These are phyloP conservation scores for Prietella phreatophila DNA, from an alignment of 2,113 vertebrate species.

Conservation along the genomic window DNA sequence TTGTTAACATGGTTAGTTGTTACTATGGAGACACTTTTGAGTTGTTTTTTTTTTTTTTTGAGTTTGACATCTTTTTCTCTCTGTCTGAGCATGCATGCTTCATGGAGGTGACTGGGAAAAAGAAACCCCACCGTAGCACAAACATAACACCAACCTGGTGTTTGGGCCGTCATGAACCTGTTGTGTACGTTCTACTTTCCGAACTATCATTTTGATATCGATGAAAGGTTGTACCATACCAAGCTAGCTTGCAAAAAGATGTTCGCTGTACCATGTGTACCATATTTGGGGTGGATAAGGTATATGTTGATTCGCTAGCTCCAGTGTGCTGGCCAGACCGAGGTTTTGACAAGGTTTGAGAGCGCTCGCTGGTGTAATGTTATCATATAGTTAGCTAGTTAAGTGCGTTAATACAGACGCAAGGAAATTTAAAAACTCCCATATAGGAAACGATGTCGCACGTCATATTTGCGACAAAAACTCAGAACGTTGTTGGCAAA, in stretches of 20 bases:
- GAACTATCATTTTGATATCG: neutral
- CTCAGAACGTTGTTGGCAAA: no score
- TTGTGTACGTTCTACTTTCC: neutral
- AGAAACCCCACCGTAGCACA: neutral
- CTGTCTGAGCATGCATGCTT: neutral
- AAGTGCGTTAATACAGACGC: neutral
- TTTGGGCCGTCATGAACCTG: neutral
- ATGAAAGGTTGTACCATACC: neutral
- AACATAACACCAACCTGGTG: neutral
- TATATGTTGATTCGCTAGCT: neutral
- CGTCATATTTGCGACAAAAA: no score
- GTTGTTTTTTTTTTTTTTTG: no score
- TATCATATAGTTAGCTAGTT: neutral
- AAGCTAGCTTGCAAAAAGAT: neutral
- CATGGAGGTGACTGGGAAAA: neutral
- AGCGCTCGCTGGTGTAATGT: neutral
- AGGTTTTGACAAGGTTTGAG: neutral
- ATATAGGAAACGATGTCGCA: neutral
- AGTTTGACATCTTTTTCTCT: neutral
- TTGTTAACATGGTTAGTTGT: neutral
- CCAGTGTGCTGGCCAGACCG: neutral
- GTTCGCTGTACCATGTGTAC: neutral
- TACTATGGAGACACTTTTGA: neutral
- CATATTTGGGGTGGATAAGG: neutral
- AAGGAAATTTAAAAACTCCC: neutral